Evolutionary conservation across 2,888 invertebrate genomes (phyloP).

Genomic region (Phanerotoma sp.): DNA sequence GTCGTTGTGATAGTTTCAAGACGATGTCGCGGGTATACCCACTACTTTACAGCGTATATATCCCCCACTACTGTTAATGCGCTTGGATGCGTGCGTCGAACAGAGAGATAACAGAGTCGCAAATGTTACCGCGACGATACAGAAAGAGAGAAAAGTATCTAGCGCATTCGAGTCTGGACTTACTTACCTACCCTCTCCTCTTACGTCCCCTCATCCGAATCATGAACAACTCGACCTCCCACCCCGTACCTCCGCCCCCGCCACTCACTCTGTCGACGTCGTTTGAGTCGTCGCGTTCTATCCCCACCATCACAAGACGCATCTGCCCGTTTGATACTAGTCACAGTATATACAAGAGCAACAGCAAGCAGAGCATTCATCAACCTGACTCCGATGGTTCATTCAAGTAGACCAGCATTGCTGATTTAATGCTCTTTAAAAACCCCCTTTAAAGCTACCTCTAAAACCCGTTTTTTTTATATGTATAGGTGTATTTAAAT

Average conservation of each 20-base stretch:
- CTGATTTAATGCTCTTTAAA: constrained; percentile 10
- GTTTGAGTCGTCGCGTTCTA: constrained; percentile 34
- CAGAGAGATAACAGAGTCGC: constrained; percentile 4
- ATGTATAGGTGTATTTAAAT: no score
- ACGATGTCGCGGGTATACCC: constrained; percentile 20
- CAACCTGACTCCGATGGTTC: constrained; percentile 43
- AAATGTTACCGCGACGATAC: not conserved
- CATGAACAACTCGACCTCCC: constrained; percentile 26
- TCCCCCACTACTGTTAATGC: not conserved
- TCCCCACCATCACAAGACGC: constrained; percentile 29
- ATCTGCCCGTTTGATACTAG: constrained; percentile 41
- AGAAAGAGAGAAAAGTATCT: constrained; percentile 11
- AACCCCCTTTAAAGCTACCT: not conserved
- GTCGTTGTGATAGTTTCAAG: constrained; percentile 12
- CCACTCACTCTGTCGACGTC: constrained; percentile 22
- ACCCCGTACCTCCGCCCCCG: constrained; percentile 29
- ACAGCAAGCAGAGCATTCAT: constrained; percentile 48
- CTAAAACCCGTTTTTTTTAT: not conserved
- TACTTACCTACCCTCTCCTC: constrained; percentile 31
- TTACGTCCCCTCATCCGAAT: no score
- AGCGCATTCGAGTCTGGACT: not conserved
- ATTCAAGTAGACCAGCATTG: constrained; percentile 32
- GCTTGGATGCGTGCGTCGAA: not conserved
- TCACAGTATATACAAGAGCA: constrained; percentile 8
- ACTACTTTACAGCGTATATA: no score